Conservation (phyloP, 1,140 invertebrate genomes). For the Homalodisca vitripennis region DNA sequence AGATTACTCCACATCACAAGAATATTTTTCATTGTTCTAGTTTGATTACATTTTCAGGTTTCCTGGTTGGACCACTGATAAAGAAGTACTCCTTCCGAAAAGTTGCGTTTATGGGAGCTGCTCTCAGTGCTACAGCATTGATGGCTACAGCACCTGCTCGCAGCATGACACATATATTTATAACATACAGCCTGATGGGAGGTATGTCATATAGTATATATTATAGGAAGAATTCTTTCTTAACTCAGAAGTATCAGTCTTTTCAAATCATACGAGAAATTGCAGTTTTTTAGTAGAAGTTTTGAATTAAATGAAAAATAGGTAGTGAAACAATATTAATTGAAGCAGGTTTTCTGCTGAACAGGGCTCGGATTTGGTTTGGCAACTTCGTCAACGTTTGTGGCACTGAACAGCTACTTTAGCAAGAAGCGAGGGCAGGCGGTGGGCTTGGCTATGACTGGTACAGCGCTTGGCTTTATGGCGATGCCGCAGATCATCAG, state of each 20-base stretch:
- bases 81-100: constrained; percentile 57
- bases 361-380: constrained; percentile 65
- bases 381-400: constrained; percentile 62
- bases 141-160: constrained; percentile 63
- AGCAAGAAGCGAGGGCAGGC: constrained; percentile 70
- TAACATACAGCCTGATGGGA: constrained; percentile 72
- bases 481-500: constrained; percentile 64
- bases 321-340: too few species aligned
- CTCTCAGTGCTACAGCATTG: constrained; percentile 55
- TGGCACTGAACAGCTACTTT: constrained; percentile 57
- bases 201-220: too few species aligned
- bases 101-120: constrained; percentile 54
- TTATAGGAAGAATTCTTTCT: too few species aligned
- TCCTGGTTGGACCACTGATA: constrained; percentile 59
- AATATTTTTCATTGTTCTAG: constrained; percentile 2
- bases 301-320: too few species aligned
- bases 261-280: too few species aligned
- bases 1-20: too few species aligned
- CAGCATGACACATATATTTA: constrained; percentile 68
- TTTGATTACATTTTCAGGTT: too few species aligned
- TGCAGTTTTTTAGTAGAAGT: neutral
- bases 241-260: too few species aligned
- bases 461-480: constrained; percentile 71
- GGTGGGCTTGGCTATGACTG: constrained; percentile 71
- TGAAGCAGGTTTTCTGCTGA: constrained; percentile 40